Base-by-base conservation (phyloP, 2,113 vertebrate species). In the Rhombomys opimus region DNA sequence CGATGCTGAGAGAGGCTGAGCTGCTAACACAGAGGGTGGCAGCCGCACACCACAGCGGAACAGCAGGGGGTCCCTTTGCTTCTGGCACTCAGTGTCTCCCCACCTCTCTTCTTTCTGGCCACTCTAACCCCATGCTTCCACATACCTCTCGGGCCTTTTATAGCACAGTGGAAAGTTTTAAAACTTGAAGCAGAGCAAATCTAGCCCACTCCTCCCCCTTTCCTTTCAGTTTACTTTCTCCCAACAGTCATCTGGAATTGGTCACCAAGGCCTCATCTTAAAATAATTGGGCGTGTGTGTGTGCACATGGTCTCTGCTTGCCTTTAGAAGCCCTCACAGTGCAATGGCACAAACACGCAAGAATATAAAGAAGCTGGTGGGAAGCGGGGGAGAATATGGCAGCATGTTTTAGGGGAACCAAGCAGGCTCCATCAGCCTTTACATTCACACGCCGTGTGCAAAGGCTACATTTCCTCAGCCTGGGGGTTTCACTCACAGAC, bases 171-270 rank as follows among this genome's bases (percentile, higher is more conserved):
- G 80, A 72, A 97, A 87, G 68, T 89, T 75, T 93, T 59, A 75
- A 90, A 95, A 94, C 41, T 32, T n/a, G 35, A 91, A 94, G 86
- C 90, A 41, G 70, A 92, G 84, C 77, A 96, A 95, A 96, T 81
- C 65, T 61, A 95, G 89, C 14, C 41, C 68, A 41, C 67, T 82
- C 68, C 63, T 87, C 25, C 76, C 75, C 54, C 67, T 86, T 82
- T 92, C 54, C 82, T 32, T 78, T 87, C 57, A 80, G 77, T 85
- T 84, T 41, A 63, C 59, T 93, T 89, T 93, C 84, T 96, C 87
- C 75, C 63, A 73, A 9, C 17, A 75, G 75, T 80, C 87, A 90
- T 80, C 80, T 95, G 89, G 93, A 94, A 84, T 5, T 17, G 38
- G 87, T 87, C 80, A 70, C n/a, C 73, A 86, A 7, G 57, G 78